These are phyloP conservation scores for Acronicta leporina DNA, from an alignment of 2,888 invertebrate species.

Conservation along the genomic window DNA sequence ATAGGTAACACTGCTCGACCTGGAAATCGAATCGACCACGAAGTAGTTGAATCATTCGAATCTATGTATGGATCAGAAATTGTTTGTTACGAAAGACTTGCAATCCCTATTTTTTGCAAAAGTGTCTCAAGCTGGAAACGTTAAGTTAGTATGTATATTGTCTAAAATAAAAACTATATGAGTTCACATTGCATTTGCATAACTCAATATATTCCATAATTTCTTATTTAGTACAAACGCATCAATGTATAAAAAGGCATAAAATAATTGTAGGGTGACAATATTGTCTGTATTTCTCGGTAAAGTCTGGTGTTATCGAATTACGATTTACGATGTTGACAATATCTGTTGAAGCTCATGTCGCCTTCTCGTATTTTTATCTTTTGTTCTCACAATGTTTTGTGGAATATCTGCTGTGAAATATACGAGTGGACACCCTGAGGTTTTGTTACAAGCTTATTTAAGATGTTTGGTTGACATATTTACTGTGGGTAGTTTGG, in stretches of 20 bases:
- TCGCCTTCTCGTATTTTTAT: slow-evolving; percentile 72
- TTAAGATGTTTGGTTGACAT: slow-evolving; percentile 46
- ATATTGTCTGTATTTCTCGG: slow-evolving; percentile 54
- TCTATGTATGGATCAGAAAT: no score
- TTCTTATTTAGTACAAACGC: background rate
- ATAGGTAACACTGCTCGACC: no score
- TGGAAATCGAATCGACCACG: no score
- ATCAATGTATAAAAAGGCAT: slow-evolving; percentile 25
- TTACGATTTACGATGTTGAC: slow-evolving; percentile 82
- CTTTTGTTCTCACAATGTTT: slow-evolving; percentile 71
- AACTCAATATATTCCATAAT: no score
- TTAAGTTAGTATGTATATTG: no score
- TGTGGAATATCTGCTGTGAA: slow-evolving; percentile 61
- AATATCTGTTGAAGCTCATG: slow-evolving; percentile 81
- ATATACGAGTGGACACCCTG: slow-evolving; percentile 40
- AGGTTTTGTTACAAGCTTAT: slow-evolving; percentile 52
- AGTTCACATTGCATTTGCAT: no score
- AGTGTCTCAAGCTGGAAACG: no score
- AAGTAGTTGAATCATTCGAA: no score
- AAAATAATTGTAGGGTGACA: slow-evolving; percentile 66
- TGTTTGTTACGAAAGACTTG: no score
- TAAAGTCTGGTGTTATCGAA: slow-evolving; percentile 76
- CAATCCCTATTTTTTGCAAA: no score
- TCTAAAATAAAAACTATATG: no score
- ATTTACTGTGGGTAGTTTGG: slow-evolving; percentile 32